Conservation (phyloP, 2,888 invertebrate genomes). For the Andrena hattorfiana region DNA sequence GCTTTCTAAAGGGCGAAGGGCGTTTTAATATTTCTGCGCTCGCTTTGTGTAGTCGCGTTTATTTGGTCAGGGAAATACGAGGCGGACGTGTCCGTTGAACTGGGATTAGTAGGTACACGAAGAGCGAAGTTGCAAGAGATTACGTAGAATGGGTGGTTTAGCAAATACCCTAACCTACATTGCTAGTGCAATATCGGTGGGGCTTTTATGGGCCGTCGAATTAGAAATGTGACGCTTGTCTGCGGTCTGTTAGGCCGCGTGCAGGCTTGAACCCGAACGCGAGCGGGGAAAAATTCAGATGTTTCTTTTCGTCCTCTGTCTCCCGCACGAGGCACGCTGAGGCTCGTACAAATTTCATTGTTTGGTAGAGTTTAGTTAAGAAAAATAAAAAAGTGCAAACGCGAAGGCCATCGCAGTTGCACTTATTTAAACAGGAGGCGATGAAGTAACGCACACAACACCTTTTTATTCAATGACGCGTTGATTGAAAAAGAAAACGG, state of each 20-base stretch:
- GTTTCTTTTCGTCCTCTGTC: too few relatives aligned
- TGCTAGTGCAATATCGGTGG: slow-evolving; percentile 57
- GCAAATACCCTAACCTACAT: slow-evolving; percentile 52
- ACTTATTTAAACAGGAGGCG: too few relatives aligned
- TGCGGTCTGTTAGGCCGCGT: slow-evolving; percentile 18
- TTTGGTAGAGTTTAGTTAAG: too few relatives aligned
- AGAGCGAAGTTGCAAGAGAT: slow-evolving; percentile 34
- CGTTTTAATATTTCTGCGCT: slow-evolving; percentile 25
- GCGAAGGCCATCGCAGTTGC: too few relatives aligned
- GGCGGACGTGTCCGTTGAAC: slow-evolving; percentile 34
- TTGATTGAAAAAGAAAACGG: too few relatives aligned
- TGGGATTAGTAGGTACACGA: slow-evolving; percentile 36
- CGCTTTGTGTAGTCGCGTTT: background rate
- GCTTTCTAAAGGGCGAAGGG: background rate
- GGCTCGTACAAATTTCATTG: too few relatives aligned
- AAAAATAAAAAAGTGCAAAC: too few relatives aligned
- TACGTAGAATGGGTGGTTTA: slow-evolving; percentile 41
- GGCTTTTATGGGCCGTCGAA: slow-evolving; percentile 44
- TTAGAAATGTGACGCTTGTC: slow-evolving; percentile 63
- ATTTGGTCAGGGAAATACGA: slow-evolving; percentile 26
- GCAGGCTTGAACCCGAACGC: too few relatives aligned
- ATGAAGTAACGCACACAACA: too few relatives aligned
- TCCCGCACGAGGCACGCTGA: too few relatives aligned
- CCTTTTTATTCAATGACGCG: too few relatives aligned
- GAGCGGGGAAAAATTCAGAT: too few relatives aligned